Evolutionary conservation across 1,140 invertebrate genomes (phyloP), one percentile per base, ranked within the genome.

Genomic region (Andrena cerasifolii): DNA sequence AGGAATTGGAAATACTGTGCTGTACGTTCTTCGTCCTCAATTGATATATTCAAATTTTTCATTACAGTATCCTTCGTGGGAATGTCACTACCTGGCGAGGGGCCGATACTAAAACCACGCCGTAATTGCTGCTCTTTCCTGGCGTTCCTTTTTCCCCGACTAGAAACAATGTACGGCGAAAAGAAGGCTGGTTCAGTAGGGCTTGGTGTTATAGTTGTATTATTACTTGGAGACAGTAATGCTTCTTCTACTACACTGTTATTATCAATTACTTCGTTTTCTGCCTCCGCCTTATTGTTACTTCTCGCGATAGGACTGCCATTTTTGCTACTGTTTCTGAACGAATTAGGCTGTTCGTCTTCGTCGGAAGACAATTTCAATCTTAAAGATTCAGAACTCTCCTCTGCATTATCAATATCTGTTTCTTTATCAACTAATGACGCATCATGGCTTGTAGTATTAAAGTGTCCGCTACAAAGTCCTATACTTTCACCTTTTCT

Each of bases 1-100:
- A 94, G 88, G 49, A 89, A 77, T 16, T 93, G 92, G 68, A 95
- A 95, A 73, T 94, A 95, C n/a, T 90, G 84, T 4, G 94, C 92
- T 0, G 93, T 92, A 14, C 91, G 90, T 68, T 93, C 78, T 54
- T 93, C 90, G 16, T 92, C 90, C 21, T 93, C 91, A 0, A 86
- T 36, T 0, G 89, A 92, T 47, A 91, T 91, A 66, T 91, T 92
- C 6, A 92, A 53, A 68, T 58, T 90, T 56, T 91, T 56, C 86
- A 90, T 89, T 1, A 92, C 76, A 1, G 83, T 90, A 0, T 91
- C 89, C 47, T 93, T 92, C 0, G 90, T 91, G 6, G 91, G 90
- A 65, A 90, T 90, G 21, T 86, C 82, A 4, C 77, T 62, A 0
- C 16, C 7, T 0, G 62, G 10, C 0, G 76, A 78, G 43, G 61